These are phyloP conservation scores for Euura saliciscinereae DNA, from an alignment of 1,140 invertebrate genomes.

Conservation along the genomic window DNA sequence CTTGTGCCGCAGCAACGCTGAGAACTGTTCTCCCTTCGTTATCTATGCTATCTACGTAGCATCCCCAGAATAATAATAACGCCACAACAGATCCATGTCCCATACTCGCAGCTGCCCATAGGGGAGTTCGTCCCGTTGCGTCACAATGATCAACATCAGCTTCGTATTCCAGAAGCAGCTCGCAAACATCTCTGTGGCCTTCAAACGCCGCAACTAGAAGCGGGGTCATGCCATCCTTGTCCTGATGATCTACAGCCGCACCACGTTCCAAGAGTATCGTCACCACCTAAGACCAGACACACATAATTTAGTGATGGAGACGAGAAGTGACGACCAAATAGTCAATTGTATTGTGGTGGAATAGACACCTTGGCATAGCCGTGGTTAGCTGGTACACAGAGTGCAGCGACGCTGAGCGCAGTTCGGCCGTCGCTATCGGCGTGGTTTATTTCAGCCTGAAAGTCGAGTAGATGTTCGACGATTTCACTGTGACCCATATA, in stretches of 20 bases:
- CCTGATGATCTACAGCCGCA: slow-evolving; percentile 87
- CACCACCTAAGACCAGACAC: slow-evolving; percentile 63
- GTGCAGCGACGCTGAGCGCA: slow-evolving; percentile 87
- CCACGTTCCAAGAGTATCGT: slow-evolving; percentile 81
- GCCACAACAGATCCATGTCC: slow-evolving; percentile 83
- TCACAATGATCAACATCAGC: slow-evolving; percentile 88
- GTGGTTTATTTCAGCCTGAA: slow-evolving; percentile 85
- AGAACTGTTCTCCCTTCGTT: slow-evolving; percentile 89
- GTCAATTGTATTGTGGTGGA: background rate
- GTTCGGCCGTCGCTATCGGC: slow-evolving; percentile 90
- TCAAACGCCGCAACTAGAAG: slow-evolving; percentile 93
- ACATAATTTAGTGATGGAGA: background rate
- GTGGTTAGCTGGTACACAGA: slow-evolving; percentile 88
- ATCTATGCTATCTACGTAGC: slow-evolving; percentile 88
- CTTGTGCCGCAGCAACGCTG: slow-evolving; percentile 87
- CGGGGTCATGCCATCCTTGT: slow-evolving; percentile 92
- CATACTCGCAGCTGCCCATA: slow-evolving; percentile 86
- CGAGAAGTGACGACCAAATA: background rate
- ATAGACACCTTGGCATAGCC: slow-evolving; percentile 68
- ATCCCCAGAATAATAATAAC: slow-evolving; percentile 85
- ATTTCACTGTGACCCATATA: slow-evolving; percentile 95
- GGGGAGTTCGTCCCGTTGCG: slow-evolving; percentile 76
- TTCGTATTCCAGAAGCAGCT: slow-evolving; percentile 82
- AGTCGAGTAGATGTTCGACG: slow-evolving; percentile 82
- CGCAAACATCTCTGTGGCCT: slow-evolving; percentile 86